phyloP scores from a whole-genome alignment of 2,113 vertebrate species.

The Sinocyclocheilus grahami region DNA sequence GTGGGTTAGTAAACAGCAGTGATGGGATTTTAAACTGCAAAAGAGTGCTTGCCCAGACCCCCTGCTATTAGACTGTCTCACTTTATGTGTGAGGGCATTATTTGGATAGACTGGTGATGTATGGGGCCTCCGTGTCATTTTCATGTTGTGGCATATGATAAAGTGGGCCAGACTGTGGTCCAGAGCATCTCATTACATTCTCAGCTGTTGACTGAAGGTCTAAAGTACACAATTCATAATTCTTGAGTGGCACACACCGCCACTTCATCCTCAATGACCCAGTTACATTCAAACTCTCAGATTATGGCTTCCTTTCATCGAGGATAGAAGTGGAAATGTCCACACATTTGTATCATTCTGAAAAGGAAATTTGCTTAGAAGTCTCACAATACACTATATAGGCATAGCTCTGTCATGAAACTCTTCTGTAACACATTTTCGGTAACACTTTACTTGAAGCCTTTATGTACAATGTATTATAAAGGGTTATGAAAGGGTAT shows the following conservation, averaged over 20 bases:
- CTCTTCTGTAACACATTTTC: not conserved
- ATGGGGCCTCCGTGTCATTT: conserved; percentile 59
- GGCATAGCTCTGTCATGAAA: conserved; percentile 69
- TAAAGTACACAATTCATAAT: conserved; percentile 58
- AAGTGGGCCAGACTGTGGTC: conserved; percentile 44
- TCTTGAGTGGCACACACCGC: conserved; percentile 30
- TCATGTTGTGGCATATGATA: conserved; percentile 60
- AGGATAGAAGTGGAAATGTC: not conserved
- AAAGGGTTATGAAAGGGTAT: no score
- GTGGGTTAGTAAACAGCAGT: conserved; percentile 22
- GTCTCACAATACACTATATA: not conserved
- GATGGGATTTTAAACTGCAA: conserved; percentile 20
- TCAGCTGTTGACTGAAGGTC: conserved; percentile 66
- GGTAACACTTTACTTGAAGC: not conserved
- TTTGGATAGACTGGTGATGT: conserved; percentile 60
- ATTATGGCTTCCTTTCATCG: conserved; percentile 34
- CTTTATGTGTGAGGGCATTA: conserved; percentile 33
- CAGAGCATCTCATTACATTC: conserved; percentile 64
- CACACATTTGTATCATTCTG: conserved; percentile 59
- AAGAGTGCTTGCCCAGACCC: conserved; percentile 14
- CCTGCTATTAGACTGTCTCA: conserved; percentile 33
- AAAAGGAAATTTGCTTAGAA: not conserved
- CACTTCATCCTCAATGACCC: conserved; percentile 35
- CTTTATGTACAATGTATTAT: no score
- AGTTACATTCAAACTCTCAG: conserved; percentile 18